Evolutionary conservation across 1,140 invertebrate species (phyloP), one percentile per base, ranked within the genome.

Genomic region (Lepidurus couesii): DNA sequence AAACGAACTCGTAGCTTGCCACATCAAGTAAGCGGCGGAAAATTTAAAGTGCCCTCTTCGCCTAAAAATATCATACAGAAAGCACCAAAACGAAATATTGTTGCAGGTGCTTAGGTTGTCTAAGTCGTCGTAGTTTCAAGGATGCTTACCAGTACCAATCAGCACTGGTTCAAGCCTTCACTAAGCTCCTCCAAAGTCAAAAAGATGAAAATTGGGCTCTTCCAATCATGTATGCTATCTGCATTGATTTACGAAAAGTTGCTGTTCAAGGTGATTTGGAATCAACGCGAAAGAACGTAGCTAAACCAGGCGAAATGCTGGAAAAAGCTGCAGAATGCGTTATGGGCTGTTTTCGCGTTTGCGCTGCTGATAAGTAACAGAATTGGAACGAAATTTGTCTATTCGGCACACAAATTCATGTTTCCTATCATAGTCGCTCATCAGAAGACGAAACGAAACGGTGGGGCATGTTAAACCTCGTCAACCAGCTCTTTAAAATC

Each of bases 141-240:
- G 88, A 91, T 81, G 93, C 95, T 7, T 97, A 94, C 83, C 88
- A 88, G 77, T 87, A 91, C 80, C 96, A 98, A 83, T 91, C 90
- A 82, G 84, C 88, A 9, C 89, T 94, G 79, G 92, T 95, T 0
- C 91, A 93, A 81, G 86, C 89, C 8, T 91, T 98, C 73, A 91
- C 92, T 0, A 95, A 93, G 84, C 89, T 95, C 44, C 87, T 99
- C 76, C 93, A 96, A 85, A 86, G 89, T 16, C 91, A 95, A 81
- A 97, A 96, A 83, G 96, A 98, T 83, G 95, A 98, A 82, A 99
- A 98, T 85, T 99, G 97, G 97, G 91, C 91, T 82, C 84, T 98
- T 6, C 93, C 95, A 0, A 88, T 98, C 7, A 93, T 98, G 92
- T 94, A 95, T 83, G 89, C 89, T 2, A 89, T 96, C 24, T 95